Conservation (phyloP, 2,888 invertebrate species). For the Petrolisthes cinctipes region DNA sequence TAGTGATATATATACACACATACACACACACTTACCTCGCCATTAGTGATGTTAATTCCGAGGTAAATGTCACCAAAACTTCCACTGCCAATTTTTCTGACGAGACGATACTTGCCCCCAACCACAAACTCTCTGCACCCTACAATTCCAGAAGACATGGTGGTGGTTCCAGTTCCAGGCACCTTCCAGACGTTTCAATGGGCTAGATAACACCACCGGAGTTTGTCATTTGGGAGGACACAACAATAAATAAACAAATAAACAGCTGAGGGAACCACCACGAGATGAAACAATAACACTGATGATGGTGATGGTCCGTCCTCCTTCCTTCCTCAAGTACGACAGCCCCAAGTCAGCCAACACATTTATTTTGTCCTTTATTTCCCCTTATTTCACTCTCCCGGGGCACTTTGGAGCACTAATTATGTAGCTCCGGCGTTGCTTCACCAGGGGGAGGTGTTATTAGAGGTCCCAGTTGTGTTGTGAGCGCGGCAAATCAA, state of each 20-base stretch:
- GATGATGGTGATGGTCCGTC: not conserved
- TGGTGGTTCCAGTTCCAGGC: not conserved
- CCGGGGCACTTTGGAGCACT: not conserved
- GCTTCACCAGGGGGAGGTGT: not conserved
- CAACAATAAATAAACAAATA: constrained; percentile 25
- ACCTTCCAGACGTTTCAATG: not conserved
- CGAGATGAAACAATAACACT: constrained; percentile 22
- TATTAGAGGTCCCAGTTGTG: not conserved
- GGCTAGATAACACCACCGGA: constrained; percentile 32
- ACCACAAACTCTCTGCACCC: constrained; percentile 79
- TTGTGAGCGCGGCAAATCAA: constrained; percentile 22
- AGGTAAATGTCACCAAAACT: constrained; percentile 95
- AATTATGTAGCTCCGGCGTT: not conserved
- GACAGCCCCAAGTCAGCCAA: too few relatives aligned
- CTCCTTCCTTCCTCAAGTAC: too few relatives aligned
- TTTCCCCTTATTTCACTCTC: not conserved
- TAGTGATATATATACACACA: constrained; percentile 11
- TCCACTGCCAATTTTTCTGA: constrained; percentile 97
- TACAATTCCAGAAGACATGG: constrained; percentile 54
- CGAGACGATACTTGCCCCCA: constrained; percentile 92
- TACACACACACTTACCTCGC: constrained; percentile 79
- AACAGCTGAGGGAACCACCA: not conserved
- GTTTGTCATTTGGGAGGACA: constrained; percentile 41
- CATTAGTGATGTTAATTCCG: constrained; percentile 89
- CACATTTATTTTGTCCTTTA: too few relatives aligned